These are phyloP conservation scores for Patella pellucida DNA, from an alignment of 2,888 invertebrate species.

Conservation along the genomic window DNA sequence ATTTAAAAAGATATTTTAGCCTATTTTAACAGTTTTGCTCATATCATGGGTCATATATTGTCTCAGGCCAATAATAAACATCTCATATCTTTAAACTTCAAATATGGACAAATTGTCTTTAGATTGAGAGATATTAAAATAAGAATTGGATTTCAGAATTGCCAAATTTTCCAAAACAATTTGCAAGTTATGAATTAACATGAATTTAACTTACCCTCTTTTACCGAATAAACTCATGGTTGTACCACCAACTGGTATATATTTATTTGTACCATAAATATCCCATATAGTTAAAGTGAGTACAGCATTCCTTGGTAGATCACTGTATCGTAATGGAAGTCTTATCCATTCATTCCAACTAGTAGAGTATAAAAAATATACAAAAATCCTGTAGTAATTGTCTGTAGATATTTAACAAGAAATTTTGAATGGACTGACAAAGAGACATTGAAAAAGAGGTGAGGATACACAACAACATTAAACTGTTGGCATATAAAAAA, in stretches of 20 bases:
- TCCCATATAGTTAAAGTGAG: slow-evolving; percentile 92
- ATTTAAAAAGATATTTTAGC: no score
- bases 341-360: slow-evolving; percentile 99
- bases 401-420: not conserved
- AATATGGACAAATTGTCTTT: no score
- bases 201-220: slow-evolving; percentile 76
- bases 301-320: slow-evolving; percentile 88
- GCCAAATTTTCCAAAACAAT: no score
- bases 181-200: no score
- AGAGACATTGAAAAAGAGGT: not conserved
- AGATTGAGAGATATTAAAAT: no score
- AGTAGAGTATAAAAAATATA: slow-evolving; percentile 50
- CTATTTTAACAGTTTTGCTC: no score
- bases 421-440: not conserved
- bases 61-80: no score
- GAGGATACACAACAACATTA: not conserved
- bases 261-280: slow-evolving; percentile 87
- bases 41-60: no score
- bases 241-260: slow-evolving; percentile 88
- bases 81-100: no score
- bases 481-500: not conserved
- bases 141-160: no score
- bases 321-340: slow-evolving; percentile 90
- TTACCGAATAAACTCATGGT: slow-evolving; percentile 94
- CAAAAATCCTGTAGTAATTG: no score